phyloP scores from a whole-genome alignment of 2,888 invertebrate species.

The Deroplatys truncata region DNA sequence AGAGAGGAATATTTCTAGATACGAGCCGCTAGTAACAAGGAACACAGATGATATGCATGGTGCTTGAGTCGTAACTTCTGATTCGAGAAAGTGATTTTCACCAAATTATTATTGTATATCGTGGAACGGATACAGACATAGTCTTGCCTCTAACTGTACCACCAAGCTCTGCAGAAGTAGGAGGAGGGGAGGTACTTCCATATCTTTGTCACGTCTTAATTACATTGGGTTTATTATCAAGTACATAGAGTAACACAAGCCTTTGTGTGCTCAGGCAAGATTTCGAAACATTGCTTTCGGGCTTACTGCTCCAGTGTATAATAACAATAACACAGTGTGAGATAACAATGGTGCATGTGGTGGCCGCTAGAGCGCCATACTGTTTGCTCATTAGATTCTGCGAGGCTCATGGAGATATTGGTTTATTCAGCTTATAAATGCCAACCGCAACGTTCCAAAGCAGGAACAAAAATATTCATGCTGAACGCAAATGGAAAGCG shows the following conservation, averaged over 20 bases:
- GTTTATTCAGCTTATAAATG: background rate
- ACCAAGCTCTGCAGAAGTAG: background rate
- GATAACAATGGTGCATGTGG: background rate
- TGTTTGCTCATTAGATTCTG: background rate
- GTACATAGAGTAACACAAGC: slow-evolving; percentile 13
- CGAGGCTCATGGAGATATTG: background rate
- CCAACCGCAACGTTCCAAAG: background rate
- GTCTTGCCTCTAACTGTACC: slow-evolving; percentile 6
- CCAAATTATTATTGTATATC: background rate
- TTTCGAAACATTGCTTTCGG: slow-evolving; percentile 8
- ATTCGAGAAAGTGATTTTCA: no score
- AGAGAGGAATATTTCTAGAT: no score
- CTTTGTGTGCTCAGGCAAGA: slow-evolving; percentile 1
- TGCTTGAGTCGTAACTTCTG: no score
- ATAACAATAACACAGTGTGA: background rate
- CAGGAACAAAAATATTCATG: background rate
- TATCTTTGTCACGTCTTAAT: slow-evolving; percentile 19
- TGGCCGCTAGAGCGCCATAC: background rate
- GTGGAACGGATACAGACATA: background rate
- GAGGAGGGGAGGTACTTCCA: background rate
- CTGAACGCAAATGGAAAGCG: background rate
- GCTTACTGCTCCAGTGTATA: background rate
- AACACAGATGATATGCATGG: no score
- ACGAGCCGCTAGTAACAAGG: no score
- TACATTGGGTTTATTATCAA: slow-evolving; percentile 17